phyloP scores from a whole-genome alignment of 2,113 vertebrate species.

The Carassius gibelio region DNA sequence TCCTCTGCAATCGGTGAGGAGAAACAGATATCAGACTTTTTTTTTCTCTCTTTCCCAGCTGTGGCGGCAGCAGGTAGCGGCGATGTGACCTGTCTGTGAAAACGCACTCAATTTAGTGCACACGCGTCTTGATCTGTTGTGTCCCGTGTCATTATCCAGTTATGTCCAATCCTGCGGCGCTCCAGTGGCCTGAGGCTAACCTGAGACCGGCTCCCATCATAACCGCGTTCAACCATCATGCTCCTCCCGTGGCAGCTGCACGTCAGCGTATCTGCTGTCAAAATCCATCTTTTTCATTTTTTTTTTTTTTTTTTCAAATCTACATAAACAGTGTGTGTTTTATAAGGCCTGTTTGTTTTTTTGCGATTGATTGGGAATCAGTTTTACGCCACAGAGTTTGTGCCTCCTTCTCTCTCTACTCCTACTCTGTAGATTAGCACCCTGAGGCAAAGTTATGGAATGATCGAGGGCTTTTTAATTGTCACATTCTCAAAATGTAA shows the following conservation, averaged over 20 bases:
- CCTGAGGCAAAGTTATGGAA: conserved; percentile 59
- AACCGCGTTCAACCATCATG: conserved; percentile 5
- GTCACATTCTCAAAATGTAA: conserved; percentile 77
- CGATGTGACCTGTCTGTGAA: conserved; percentile 54
- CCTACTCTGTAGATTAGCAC: conserved; percentile 50
- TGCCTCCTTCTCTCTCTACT: conserved; percentile 23
- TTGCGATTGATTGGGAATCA: conserved; percentile 45
- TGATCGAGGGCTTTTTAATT: conserved; percentile 78
- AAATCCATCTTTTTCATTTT: background rate
- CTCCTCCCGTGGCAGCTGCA: background rate
- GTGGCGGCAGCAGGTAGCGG: conserved; percentile 34
- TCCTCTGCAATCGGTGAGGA: conserved; percentile 67
- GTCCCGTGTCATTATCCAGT: conserved; percentile 59
- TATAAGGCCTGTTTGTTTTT: conserved; percentile 34
- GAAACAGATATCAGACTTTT: conserved; percentile 33
- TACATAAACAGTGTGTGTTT: conserved; percentile 25
- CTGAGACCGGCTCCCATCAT: conserved; percentile 32
- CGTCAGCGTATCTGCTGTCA: background rate
- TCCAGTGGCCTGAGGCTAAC: conserved; percentile 49
- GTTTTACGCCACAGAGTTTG: conserved; percentile 2
- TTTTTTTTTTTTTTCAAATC: conserved; percentile 28
- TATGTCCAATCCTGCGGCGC: conserved; percentile 41
- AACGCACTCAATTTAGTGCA: conserved; percentile 54
- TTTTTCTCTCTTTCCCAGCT: conserved; percentile 21
- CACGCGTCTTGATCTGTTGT: conserved; percentile 40